Conservation (phyloP, 1,140 invertebrate species). For the Drosophila murphyi region DNA sequence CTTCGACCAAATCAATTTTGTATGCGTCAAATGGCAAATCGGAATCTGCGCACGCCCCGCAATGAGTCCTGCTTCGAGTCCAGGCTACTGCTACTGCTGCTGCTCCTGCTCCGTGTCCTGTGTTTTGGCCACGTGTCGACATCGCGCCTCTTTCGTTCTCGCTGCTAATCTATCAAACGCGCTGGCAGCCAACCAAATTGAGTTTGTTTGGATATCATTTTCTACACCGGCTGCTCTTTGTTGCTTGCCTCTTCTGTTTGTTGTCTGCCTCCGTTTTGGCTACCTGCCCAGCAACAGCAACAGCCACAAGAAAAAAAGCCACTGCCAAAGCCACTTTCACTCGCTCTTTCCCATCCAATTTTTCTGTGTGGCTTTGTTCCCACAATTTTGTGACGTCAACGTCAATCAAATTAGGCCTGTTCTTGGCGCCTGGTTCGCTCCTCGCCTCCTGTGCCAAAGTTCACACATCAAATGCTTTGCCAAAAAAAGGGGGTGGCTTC, state of each 20-base stretch:
- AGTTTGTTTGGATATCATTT: conserved; percentile 81
- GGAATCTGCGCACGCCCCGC: conserved; percentile 42
- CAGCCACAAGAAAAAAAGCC: conserved; percentile 32
- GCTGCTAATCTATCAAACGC: conserved; percentile 83
- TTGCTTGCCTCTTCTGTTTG: background rate
- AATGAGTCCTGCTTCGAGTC: conserved; percentile 5
- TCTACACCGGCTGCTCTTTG: background rate
- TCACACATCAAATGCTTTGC: conserved; percentile 70
- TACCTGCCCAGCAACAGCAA: conserved; percentile 17
- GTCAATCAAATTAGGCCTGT: conserved; percentile 74
- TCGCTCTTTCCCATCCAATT: conserved; percentile 7
- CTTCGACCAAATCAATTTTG: conserved; percentile 74
- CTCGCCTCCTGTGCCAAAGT: conserved; percentile 51
- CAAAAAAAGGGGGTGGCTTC: conserved; percentile 37
- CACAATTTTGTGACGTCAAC: conserved; percentile 75
- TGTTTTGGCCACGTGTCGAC: conserved; percentile 70
- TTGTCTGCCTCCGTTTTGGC: conserved; percentile 11
- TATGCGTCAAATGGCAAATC: conserved; percentile 72
- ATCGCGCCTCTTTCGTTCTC: conserved; percentile 68
- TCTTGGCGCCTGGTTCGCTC: conserved; percentile 7
- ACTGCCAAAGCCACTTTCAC: conserved; percentile 68
- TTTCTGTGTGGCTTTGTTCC: conserved; percentile 41
- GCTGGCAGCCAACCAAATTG: conserved; percentile 76
- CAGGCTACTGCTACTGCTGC: background rate
- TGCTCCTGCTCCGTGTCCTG: conserved; percentile 5